Percentiles rank a stretch among this genome's conserved stretches.
These are phyloP conservation scores for Clarias pachynema DNA, from an alignment of 2,797 vertebrate genomes.

Conservation along the genomic window DNA sequence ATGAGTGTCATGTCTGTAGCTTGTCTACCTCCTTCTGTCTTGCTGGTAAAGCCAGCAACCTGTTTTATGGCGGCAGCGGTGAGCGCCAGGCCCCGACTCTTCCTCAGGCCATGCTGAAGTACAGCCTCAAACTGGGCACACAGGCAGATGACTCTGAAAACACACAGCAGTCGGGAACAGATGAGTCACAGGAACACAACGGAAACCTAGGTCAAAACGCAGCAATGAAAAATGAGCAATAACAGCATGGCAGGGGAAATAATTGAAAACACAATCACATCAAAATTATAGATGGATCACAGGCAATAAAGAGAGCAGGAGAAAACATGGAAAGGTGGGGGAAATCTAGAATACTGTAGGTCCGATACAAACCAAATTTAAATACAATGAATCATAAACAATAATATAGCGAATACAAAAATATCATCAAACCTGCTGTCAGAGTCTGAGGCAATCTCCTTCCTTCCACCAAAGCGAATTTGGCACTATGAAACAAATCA, in stretches of 20 bases:
- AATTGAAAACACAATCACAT: background rate
- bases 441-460: conserved; percentile 97
- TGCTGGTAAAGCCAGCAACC: conserved; percentile 91
- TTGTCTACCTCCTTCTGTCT: conserved; percentile 86
- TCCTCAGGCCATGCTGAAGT: conserved; percentile 93
- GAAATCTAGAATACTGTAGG: background rate
- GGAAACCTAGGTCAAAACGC: background rate
- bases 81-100: conserved; percentile 88
- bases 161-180: conserved; percentile 28
- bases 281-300: background rate
- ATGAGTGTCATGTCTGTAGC: background rate
- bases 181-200: conserved; percentile 7
- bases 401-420: background rate
- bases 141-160: conserved; percentile 90
- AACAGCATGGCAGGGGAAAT: background rate
- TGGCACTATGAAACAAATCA: conserved; percentile 83
- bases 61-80: conserved; percentile 95
- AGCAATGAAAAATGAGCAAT: background rate
- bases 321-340: background rate
- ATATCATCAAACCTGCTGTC: conserved; percentile 89
- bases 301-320: background rate
- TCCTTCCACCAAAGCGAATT: conserved; percentile 97
- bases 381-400: conserved; percentile 1
- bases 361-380: background rate
- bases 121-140: conserved; percentile 96